Percentiles rank a stretch among this genome's conserved stretches.
Evolutionary conservation across 2,888 invertebrate species (phyloP).

Genomic region (Clunio marinus): DNA sequence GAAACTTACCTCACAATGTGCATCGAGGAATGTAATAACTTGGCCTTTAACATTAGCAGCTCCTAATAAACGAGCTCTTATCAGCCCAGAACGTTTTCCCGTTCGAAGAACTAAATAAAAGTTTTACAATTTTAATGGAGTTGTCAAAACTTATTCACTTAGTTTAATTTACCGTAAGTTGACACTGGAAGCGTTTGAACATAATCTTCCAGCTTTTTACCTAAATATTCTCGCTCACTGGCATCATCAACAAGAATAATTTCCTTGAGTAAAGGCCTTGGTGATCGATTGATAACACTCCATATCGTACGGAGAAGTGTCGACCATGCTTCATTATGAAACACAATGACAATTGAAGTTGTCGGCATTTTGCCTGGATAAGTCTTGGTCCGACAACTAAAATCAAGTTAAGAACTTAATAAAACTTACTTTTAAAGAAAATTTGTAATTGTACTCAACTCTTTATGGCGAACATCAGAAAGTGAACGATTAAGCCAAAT

Average conservation of each 20-base stretch:
- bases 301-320: slow-evolving; percentile 92
- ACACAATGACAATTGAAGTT: slow-evolving; percentile 96
- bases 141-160: neutral
- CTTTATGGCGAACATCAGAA: slow-evolving; percentile 86
- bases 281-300: slow-evolving; percentile 95
- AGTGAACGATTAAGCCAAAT: slow-evolving; percentile 94
- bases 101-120: slow-evolving; percentile 87
- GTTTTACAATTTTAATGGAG: neutral
- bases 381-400: slow-evolving; percentile 72
- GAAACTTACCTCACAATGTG: slow-evolving; percentile 48
- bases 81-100: slow-evolving; percentile 89
- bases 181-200: slow-evolving; percentile 79
- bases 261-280: slow-evolving; percentile 79
- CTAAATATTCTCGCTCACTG: slow-evolving; percentile 90
- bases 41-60: slow-evolving; percentile 75
- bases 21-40: slow-evolving; percentile 52
- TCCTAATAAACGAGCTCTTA: slow-evolving; percentile 89
- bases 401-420: slow-evolving; percentile 41
- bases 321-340: slow-evolving; percentile 99
- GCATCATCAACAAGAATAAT: slow-evolving; percentile 97
- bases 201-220: slow-evolving; percentile 83
- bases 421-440: slow-evolving; percentile 30
- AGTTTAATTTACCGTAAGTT: slow-evolving; percentile 52
- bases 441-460: slow-evolving; percentile 58
- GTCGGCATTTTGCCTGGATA: slow-evolving; percentile 79